phyloP scores from a whole-genome alignment of 1,140 invertebrate species.

The Drosophila tropicalis region DNA sequence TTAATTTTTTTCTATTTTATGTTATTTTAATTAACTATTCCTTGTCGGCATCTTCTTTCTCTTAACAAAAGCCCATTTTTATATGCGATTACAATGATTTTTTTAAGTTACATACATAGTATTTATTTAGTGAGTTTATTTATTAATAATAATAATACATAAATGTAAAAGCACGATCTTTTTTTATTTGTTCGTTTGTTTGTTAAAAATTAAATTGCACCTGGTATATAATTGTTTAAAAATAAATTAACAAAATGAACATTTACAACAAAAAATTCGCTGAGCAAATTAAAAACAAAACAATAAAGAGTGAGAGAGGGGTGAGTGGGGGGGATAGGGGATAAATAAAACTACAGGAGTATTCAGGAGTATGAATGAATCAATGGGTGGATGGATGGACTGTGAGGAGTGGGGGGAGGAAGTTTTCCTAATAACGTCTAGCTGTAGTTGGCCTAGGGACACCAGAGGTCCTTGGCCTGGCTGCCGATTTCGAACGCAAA shows the following conservation, averaged over 20 bases:
- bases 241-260: constrained; percentile 49
- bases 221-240: constrained; percentile 42
- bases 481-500: constrained; percentile 69
- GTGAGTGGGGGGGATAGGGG: too few relatives aligned
- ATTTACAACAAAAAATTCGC: constrained; percentile 47
- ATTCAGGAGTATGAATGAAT: too few relatives aligned
- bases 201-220: constrained; percentile 67
- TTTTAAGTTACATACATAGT: background rate
- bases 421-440: constrained; percentile 67
- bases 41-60: too few relatives aligned
- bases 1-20: background rate
- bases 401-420: background rate
- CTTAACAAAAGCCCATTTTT: background rate
- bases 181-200: constrained; percentile 19
- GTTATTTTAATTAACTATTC: background rate
- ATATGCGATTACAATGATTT: too few relatives aligned
- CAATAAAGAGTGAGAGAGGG: background rate
- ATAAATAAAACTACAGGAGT: constrained; percentile 47
- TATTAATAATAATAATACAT: constrained; percentile 70
- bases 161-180: constrained; percentile 55
- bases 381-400: too few relatives aligned
- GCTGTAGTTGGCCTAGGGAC: constrained; percentile 79
- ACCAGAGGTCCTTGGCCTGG: constrained; percentile 78
- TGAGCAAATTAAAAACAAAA: constrained; percentile 61
- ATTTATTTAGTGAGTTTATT: constrained; percentile 44